Percentiles rank a stretch among this genome's conserved stretches.
Evolutionary conservation across 2,797 vertebrate genomes (phyloP).

Genomic region (Novumbra hubbsi): DNA sequence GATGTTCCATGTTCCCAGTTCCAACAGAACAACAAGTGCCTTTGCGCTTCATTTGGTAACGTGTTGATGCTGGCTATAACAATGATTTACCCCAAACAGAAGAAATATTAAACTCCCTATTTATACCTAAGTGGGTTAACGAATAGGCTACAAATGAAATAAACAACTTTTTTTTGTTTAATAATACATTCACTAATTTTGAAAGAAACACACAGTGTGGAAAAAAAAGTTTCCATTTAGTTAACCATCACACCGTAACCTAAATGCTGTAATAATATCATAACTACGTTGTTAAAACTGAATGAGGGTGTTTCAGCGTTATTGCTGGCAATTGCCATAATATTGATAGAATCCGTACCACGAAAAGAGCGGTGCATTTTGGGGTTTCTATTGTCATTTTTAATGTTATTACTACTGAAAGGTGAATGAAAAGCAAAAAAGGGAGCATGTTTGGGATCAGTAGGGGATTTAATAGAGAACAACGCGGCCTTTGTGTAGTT

Average conservation of each 20-base stretch:
- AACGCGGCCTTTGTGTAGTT: constrained; percentile 71
- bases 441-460: constrained; percentile 71
- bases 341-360: neutral
- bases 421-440: constrained; percentile 42
- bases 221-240: neutral
- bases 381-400: constrained; percentile 14
- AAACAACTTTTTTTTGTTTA: neutral
- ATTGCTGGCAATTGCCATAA: neutral
- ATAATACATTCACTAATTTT: neutral
- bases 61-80: neutral
- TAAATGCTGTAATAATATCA: neutral
- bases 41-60: neutral
- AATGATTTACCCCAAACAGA: neutral
- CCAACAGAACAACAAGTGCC: neutral
- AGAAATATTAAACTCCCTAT: neutral
- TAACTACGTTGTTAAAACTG: neutral
- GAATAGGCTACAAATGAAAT: neutral
- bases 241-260: neutral
- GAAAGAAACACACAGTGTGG: neutral
- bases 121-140: neutral
- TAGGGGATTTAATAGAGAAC: constrained; percentile 72
- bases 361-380: no score
- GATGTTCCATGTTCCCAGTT: neutral
- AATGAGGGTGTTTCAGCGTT: neutral
- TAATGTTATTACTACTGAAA: constrained; percentile 19